These are phyloP conservation scores for Tetropium fuscum DNA, from an alignment of 2,888 invertebrate genomes.

Conservation along the genomic window DNA sequence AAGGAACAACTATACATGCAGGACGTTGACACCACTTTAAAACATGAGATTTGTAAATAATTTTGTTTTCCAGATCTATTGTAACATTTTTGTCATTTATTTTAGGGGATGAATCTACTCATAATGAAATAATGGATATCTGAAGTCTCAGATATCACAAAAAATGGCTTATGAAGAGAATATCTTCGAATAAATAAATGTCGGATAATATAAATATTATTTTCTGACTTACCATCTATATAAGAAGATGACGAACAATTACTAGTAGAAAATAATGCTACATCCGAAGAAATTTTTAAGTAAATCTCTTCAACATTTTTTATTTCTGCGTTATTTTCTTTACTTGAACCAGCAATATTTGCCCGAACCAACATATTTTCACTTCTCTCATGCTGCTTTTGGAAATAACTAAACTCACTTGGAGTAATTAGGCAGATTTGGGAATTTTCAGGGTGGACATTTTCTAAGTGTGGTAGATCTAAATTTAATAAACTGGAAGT, in stretches of 20 bases:
- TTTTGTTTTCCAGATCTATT: too few species aligned
- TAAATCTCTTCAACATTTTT: slow-evolving; percentile 34
- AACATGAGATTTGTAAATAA: too few species aligned
- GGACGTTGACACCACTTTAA: too few species aligned
- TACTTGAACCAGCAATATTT: slow-evolving; percentile 4
- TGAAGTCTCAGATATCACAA: too few species aligned
- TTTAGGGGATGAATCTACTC: too few species aligned
- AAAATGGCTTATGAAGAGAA: too few species aligned
- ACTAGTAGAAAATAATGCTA: slow-evolving; percentile 53
- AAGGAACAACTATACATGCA: too few species aligned
- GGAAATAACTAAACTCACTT: slow-evolving; percentile 39
- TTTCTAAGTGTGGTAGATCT: slow-evolving; percentile 57
- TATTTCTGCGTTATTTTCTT: neutral
- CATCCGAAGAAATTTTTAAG: slow-evolving; percentile 49
- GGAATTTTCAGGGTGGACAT: slow-evolving; percentile 49
- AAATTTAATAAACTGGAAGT: slow-evolving; percentile 58
- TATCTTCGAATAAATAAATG: too few species aligned
- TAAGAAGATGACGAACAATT: slow-evolving; percentile 50
- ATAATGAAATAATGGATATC: too few species aligned
- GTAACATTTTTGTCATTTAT: too few species aligned
- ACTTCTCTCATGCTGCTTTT: slow-evolving; percentile 21
- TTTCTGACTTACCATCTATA: slow-evolving; percentile 44
- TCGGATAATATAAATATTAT: too few species aligned
- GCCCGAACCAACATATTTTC: neutral
- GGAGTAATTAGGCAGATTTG: slow-evolving; percentile 51